Percentiles rank a stretch among this genome's conserved stretches.
phyloP scores from a whole-genome alignment of 2,888 invertebrate species.

The Prosapia bicincta region DNA sequence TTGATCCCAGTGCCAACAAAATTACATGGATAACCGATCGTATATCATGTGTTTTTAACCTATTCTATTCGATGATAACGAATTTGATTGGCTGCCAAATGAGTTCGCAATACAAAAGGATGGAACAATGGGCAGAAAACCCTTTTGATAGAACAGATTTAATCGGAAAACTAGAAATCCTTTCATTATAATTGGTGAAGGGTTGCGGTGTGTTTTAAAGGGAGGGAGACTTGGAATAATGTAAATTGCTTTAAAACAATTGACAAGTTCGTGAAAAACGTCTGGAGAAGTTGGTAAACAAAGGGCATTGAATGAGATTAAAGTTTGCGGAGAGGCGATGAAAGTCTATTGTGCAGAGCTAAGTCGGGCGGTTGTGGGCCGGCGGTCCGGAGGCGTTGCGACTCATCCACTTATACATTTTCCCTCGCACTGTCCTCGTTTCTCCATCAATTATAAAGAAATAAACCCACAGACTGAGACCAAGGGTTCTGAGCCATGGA shows the following conservation, averaged over 20 bases:
- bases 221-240: not conserved
- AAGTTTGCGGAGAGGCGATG: not conserved
- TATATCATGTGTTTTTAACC: not conserved
- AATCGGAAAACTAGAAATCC: not conserved
- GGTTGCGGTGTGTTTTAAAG: not conserved
- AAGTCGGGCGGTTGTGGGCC: not conserved
- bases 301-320: not conserved
- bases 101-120: not conserved
- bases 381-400: not conserved
- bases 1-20: not conserved
- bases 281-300: not conserved
- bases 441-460: too few relatives aligned
- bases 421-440: too few relatives aligned
- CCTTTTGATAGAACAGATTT: not conserved
- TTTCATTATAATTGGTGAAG: not conserved
- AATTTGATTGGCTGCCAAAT: not conserved
- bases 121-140: not conserved
- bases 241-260: not conserved
- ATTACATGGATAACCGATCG: not conserved
- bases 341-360: not conserved
- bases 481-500: too few relatives aligned
- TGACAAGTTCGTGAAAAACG: not conserved
- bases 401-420: too few relatives aligned
- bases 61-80: not conserved
- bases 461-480: too few relatives aligned